phyloP scores from a whole-genome alignment of 2,888 invertebrate genomes.

The Coremacera marginata region DNA sequence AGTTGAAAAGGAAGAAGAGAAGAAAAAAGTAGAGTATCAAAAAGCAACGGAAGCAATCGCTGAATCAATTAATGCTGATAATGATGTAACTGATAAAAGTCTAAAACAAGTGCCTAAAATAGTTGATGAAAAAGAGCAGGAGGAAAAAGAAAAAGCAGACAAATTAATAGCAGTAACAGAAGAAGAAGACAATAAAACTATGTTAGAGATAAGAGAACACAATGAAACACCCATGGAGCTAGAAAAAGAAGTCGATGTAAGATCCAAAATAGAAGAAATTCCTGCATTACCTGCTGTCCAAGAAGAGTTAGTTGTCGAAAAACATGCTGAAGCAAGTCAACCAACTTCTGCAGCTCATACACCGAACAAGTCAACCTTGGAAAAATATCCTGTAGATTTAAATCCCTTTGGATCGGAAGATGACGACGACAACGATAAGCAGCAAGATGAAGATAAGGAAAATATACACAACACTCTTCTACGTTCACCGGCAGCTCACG shows the following conservation, averaged over 20 bases:
- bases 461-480: slow-evolving; percentile 16
- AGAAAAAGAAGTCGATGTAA: slow-evolving; percentile 38
- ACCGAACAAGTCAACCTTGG: slow-evolving; percentile 5
- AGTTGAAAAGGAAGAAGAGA: slow-evolving; percentile 8
- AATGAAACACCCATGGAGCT: slow-evolving; percentile 40
- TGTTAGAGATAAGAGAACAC: background rate
- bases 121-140: slow-evolving; percentile 38
- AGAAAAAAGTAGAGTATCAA: background rate
- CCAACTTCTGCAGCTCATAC: slow-evolving; percentile 8
- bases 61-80: slow-evolving; percentile 12
- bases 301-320: background rate
- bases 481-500: background rate
- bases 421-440: slow-evolving; percentile 69
- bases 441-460: slow-evolving; percentile 58
- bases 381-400: slow-evolving; percentile 80
- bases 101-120: slow-evolving; percentile 48
- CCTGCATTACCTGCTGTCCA: background rate
- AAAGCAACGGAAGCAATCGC: slow-evolving; percentile 11
- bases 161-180: background rate
- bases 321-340: background rate
- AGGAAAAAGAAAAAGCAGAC: slow-evolving; percentile 9
- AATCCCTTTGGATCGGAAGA: slow-evolving; percentile 87
- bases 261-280: slow-evolving; percentile 21
- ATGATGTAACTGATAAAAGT: slow-evolving; percentile 37
- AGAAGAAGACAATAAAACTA: background rate